phyloP scores from a whole-genome alignment of 1,140 invertebrate species.

The Temnothorax curvispinosus region DNA sequence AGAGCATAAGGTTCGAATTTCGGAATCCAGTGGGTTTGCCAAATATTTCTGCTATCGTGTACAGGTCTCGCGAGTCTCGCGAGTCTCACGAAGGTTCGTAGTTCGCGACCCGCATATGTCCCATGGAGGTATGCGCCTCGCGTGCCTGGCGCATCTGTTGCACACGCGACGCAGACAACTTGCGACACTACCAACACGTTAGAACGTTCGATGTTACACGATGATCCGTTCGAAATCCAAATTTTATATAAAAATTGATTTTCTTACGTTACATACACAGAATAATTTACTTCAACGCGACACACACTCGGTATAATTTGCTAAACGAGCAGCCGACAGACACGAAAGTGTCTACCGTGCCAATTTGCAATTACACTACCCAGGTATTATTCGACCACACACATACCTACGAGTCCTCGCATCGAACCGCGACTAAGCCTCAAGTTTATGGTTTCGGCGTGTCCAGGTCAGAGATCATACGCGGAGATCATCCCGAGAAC shows the following conservation, averaged over 20 bases:
- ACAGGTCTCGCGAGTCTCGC: constrained; percentile 45
- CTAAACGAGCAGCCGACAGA: constrained; percentile 36
- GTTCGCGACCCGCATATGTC: constrained; percentile 81
- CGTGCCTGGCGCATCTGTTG: constrained; percentile 85
- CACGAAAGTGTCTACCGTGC: constrained; percentile 67
- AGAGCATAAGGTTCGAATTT: constrained; percentile 18
- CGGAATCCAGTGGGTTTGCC: constrained; percentile 67
- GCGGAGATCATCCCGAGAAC: not conserved
- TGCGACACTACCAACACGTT: constrained; percentile 59
- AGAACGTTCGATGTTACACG: constrained; percentile 29
- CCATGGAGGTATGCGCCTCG: constrained; percentile 76
- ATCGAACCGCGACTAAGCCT: constrained; percentile 73
- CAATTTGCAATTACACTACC: constrained; percentile 81
- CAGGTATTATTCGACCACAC: constrained; percentile 79
- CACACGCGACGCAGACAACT: constrained; percentile 77
- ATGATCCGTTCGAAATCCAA: constrained; percentile 14
- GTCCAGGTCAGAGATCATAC: constrained; percentile 52
- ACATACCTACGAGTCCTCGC: constrained; percentile 24
- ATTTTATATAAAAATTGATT: not conserved
- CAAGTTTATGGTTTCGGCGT: constrained; percentile 74
- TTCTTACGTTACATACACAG: not conserved
- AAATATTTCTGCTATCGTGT: constrained; percentile 77
- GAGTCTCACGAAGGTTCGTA: constrained; percentile 70
- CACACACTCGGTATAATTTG: constrained; percentile 6
- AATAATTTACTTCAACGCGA: not conserved